Evolutionary conservation across 2,113 vertebrate genomes (phyloP).

Genomic region (Felis chaus): DNA sequence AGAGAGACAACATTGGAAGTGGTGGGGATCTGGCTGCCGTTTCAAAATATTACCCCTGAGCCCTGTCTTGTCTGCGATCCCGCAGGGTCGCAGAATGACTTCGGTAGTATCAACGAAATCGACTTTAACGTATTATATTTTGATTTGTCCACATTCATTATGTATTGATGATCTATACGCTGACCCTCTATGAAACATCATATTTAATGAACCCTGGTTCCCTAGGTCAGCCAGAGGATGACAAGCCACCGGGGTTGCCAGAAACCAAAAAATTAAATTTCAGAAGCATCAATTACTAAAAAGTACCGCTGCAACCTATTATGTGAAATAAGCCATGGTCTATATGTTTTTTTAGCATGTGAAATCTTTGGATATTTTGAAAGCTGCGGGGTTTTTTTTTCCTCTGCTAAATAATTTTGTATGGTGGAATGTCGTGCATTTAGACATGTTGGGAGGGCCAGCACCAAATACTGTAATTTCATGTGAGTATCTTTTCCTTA

Average conservation of each 20-base stretch:
- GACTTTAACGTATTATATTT: background rate
- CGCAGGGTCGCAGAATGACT: background rate
- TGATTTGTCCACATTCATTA: background rate
- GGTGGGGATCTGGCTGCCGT: rapidly evolving
- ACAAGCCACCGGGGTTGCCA: background rate
- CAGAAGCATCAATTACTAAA: background rate
- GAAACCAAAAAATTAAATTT: background rate
- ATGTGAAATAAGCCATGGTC: background rate
- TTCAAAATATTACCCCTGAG: rapidly evolving
- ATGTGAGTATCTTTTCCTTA: background rate
- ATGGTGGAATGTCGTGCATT: rapidly evolving
- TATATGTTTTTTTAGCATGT: background rate
- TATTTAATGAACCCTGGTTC: background rate
- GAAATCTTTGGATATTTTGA: background rate
- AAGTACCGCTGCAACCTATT: background rate
- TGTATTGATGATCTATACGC: background rate
- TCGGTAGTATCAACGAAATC: background rate
- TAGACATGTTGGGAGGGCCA: background rate
- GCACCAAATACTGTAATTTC: background rate
- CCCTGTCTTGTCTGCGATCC: background rate
- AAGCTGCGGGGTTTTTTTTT: background rate
- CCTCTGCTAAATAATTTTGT: background rate
- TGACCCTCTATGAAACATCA: background rate
- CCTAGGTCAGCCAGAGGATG: background rate
- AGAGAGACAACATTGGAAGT: rapidly evolving